Evolutionary conservation across 2,113 vertebrate species (phyloP).

Genomic region (Microtus ochrogaster): DNA sequence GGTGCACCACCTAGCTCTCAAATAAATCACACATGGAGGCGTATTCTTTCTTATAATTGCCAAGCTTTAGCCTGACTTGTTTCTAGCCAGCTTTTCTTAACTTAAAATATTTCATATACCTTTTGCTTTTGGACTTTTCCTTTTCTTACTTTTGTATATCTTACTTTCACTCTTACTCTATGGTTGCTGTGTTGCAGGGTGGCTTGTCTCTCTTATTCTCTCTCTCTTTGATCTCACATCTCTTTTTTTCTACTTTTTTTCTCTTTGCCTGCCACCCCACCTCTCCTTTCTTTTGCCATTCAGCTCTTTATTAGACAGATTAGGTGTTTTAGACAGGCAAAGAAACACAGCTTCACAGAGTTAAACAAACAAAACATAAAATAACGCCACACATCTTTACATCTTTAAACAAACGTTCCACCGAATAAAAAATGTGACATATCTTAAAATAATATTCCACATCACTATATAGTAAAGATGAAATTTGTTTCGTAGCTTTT

Average conservation of each 20-base stretch:
- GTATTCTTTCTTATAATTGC: not conserved
- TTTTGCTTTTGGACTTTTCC: not conserved
- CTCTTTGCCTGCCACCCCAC: not conserved
- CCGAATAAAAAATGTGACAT: not conserved
- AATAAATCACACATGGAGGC: not conserved
- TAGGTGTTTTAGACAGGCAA: not conserved
- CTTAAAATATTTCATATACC: not conserved
- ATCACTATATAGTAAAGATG: not conserved
- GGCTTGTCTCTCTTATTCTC: not conserved
- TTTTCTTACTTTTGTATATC: not conserved
- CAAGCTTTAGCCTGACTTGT: not conserved
- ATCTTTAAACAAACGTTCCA: not conserved
- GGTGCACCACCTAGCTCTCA: not conserved
- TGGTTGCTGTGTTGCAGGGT: not conserved
- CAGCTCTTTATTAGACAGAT: not conserved
- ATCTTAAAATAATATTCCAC: not conserved
- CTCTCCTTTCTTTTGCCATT: not conserved
- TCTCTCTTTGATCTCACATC: not conserved
- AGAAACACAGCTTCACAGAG: not conserved
- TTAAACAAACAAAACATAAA: not conserved
- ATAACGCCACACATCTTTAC: not conserved
- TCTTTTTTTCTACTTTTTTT: not conserved
- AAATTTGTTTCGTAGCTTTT: not conserved
- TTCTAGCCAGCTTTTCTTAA: not conserved
- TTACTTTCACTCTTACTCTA: not conserved